Evolutionary conservation across 64 coral and sea anemone genomes (phyloP).

Genomic region (Platygyra sinensis): DNA sequence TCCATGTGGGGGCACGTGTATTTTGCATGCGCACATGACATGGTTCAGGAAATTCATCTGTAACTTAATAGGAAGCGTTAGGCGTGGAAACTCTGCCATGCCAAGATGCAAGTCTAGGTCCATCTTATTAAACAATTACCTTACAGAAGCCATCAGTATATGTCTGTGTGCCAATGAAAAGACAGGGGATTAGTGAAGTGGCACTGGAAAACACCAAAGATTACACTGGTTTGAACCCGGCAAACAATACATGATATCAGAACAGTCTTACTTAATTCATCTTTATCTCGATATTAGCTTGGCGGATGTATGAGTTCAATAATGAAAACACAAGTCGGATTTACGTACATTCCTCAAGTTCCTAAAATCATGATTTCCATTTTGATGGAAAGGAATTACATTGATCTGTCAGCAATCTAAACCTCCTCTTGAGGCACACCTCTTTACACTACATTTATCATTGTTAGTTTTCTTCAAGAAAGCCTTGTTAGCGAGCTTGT

Average conservation of each 20-base stretch:
- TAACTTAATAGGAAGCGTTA: neutral
- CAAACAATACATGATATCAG: too few relatives aligned
- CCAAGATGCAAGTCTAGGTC: neutral
- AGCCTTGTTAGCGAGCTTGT: constrained; percentile 1
- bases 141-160: neutral
- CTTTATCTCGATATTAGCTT: too few relatives aligned
- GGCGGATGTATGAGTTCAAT: too few relatives aligned
- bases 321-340: neutral
- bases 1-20: neutral
- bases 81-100: neutral
- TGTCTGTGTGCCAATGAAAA: neutral
- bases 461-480: neutral
- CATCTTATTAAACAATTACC: neutral
- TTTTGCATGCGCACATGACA: neutral
- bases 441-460: neutral
- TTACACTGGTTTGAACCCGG: too few relatives aligned
- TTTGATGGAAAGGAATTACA: neutral
- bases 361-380: neutral
- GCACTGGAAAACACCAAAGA: too few relatives aligned
- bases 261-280: too few relatives aligned
- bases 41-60: neutral
- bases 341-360: neutral
- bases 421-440: neutral
- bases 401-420: neutral
- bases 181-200: neutral